These are phyloP conservation scores for Criorhina ranunculi DNA, from an alignment of 2,888 invertebrate species.

Conservation along the genomic window DNA sequence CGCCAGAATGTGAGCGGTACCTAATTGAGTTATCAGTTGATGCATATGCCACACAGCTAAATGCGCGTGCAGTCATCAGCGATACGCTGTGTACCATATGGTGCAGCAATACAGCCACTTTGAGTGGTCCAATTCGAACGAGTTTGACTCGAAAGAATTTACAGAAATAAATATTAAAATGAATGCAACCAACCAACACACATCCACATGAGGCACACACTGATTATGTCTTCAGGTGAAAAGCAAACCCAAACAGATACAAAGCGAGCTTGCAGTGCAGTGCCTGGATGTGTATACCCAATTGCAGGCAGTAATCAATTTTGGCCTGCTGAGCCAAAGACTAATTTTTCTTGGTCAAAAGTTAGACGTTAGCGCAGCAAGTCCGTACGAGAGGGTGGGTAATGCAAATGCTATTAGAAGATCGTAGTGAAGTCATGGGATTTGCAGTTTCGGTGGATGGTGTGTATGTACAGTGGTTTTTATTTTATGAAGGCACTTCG, in stretches of 20 bases:
- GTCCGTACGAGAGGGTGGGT: conserved; percentile 41
- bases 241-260: conserved; percentile 62
- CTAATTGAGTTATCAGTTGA: conserved; percentile 73
- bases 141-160: conserved; percentile 53
- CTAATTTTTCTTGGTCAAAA: conserved; percentile 72
- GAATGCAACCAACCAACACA: conserved; percentile 52
- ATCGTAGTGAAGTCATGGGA: conserved; percentile 46
- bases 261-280: conserved; percentile 25
- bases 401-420: conserved; percentile 54
- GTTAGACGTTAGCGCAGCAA: conserved; percentile 24
- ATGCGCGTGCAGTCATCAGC: conserved; percentile 9
- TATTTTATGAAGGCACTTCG: conserved; percentile 61
- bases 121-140: conserved; percentile 57
- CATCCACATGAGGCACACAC: conserved; percentile 27
- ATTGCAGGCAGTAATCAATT: conserved; percentile 70
- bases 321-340: conserved; percentile 68
- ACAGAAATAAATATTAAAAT: conserved; percentile 41
- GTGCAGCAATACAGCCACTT: conserved; percentile 14
- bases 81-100: conserved; percentile 54
- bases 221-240: conserved; percentile 73
- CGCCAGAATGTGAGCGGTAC: conserved; percentile 43
- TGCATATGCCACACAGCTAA: conserved; percentile 1
- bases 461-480: conserved; percentile 25
- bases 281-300: conserved; percentile 52
- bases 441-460: too few species aligned